Conservation (phyloP, 35 echinoderm and acorn worm genomes). For the Apostichopus californicus region DNA sequence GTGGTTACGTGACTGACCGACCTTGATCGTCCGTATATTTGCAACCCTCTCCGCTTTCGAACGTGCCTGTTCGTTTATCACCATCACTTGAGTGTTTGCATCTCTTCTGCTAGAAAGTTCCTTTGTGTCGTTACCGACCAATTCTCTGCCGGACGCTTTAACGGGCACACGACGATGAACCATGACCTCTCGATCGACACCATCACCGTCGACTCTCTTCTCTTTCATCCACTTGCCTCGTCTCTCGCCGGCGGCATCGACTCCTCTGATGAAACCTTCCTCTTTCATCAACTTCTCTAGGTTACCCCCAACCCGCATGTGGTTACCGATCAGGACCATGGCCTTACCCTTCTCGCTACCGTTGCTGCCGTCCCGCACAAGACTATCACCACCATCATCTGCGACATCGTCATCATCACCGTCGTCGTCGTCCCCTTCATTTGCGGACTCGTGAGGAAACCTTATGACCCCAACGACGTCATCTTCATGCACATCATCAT, state of each 20-base stretch:
- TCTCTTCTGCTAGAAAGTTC: not conserved
- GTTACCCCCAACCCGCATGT: not conserved
- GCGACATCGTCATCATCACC: not conserved
- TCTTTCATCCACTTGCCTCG: not conserved
- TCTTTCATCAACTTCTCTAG: constrained; percentile 21
- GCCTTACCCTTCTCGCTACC: not conserved
- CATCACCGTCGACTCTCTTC: not conserved
- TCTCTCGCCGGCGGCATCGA: not conserved
- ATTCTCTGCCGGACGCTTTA: not conserved
- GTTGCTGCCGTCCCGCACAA: not conserved
- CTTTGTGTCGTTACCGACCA: not conserved
- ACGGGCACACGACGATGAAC: not conserved
- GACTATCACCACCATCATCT: not conserved
- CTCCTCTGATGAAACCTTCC: constrained; percentile 43
- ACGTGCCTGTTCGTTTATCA: constrained; percentile 11
- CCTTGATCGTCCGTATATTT: not conserved
- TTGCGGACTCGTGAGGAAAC: constrained; percentile 10
- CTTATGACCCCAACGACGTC: not conserved
- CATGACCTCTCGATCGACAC: not conserved
- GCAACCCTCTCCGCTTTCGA: not conserved
- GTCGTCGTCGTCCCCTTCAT: not conserved
- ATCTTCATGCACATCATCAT: not conserved
- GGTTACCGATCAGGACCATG: constrained; percentile 1
- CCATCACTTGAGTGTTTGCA: constrained; percentile 6
- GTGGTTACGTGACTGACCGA: not conserved